Percentiles rank a stretch among this genome's conserved stretches.
Conservation (phyloP, 2,888 invertebrate species). For the Dolichomitus sp. region DNA sequence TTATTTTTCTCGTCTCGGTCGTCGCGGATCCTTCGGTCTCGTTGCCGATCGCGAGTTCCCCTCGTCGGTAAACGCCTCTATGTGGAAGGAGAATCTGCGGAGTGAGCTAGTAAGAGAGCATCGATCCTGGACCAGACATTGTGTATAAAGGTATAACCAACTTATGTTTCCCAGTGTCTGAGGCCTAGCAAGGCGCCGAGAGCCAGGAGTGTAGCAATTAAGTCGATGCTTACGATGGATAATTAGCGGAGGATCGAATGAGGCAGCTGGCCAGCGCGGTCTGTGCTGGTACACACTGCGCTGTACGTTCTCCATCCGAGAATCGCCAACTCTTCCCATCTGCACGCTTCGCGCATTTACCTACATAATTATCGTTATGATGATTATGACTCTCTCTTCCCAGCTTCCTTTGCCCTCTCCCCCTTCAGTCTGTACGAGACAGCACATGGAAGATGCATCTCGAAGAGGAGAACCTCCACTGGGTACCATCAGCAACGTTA, state of each 20-base stretch:
- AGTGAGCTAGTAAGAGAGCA: constrained; percentile 48
- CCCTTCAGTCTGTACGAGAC: background rate
- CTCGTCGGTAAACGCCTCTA: constrained; percentile 24
- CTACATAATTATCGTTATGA: constrained; percentile 84
- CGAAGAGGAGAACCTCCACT: constrained; percentile 69
- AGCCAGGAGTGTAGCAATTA: constrained; percentile 80
- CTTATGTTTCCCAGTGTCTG: constrained; percentile 1
- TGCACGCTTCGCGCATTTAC: constrained; percentile 78
- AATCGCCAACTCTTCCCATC: constrained; percentile 57
- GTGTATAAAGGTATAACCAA: constrained; percentile 4
- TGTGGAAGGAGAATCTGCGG: constrained; percentile 57
- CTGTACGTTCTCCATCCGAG: constrained; percentile 57
- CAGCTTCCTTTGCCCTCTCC: constrained; percentile 12
- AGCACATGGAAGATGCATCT: background rate
- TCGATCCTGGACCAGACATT: constrained; percentile 68
- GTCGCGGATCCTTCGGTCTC: constrained; percentile 13
- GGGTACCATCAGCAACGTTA: constrained; percentile 29
- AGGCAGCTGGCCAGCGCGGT: constrained; percentile 83
- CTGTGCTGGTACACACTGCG: constrained; percentile 30
- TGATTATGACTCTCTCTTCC: constrained; percentile 79
- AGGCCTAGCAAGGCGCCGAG: constrained; percentile 32
- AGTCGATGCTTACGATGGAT: constrained; percentile 83
- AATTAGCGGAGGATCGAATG: constrained; percentile 83
- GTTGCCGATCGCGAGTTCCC: constrained; percentile 25
- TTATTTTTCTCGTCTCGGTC: constrained; percentile 8